phyloP scores from a whole-genome alignment of 2,888 invertebrate species.

The Caenorhabditis imperialis region DNA sequence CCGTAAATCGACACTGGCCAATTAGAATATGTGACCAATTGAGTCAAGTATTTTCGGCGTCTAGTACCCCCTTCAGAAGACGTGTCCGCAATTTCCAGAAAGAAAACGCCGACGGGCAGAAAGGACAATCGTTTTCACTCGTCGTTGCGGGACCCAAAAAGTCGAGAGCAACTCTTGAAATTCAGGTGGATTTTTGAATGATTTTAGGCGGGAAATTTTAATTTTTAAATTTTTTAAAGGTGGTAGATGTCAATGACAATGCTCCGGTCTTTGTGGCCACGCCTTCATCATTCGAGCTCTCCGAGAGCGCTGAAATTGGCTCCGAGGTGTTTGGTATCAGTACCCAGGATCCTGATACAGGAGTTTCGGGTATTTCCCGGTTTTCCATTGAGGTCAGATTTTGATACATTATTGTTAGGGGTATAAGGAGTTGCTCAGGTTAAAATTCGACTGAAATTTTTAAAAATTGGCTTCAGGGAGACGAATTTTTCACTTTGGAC shows the following conservation, averaged over 20 bases:
- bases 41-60: too few species aligned
- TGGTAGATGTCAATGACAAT: constrained; percentile 80
- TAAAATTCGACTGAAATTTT: too few species aligned
- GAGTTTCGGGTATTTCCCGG: constrained; percentile 67
- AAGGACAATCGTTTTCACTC: constrained; percentile 65
- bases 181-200: constrained; percentile 66
- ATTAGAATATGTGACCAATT: too few species aligned
- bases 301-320: constrained; percentile 54
- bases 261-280: constrained; percentile 82
- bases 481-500: constrained; percentile 49
- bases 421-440: too few species aligned
- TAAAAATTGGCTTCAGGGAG: too few species aligned
- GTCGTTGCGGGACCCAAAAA: constrained; percentile 61
- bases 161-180: constrained; percentile 68
- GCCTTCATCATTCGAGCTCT: constrained; percentile 83
- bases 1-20: too few species aligned
- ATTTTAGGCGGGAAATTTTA: background rate
- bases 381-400: constrained; percentile 55
- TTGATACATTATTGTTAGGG: background rate
- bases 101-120: constrained; percentile 59
- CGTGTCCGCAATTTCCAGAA: constrained; percentile 63
- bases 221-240: constrained; percentile 35
- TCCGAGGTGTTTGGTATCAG: constrained; percentile 53
- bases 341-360: constrained; percentile 68
- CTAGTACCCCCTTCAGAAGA: too few species aligned